These are phyloP conservation scores for Propithecus perrieri DNA, from an alignment of 2,797 vertebrate species.

Conservation along the genomic window DNA sequence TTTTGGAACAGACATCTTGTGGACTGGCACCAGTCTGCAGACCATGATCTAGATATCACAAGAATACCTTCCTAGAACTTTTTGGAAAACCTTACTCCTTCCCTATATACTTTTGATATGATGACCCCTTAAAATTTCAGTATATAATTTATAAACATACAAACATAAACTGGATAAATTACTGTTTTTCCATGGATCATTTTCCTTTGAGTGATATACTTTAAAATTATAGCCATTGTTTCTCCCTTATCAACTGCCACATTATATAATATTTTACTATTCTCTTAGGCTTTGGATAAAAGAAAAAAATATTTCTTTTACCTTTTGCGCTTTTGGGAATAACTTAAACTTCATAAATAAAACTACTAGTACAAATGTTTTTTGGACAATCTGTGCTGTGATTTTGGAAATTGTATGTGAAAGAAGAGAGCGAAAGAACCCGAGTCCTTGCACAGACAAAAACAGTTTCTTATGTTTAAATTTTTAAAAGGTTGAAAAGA, in stretches of 20 bases:
- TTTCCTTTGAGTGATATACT: not conserved
- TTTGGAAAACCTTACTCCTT: not conserved
- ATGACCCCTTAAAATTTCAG: conserved; percentile 27
- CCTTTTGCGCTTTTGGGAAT: conserved; percentile 61
- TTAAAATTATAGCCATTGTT: conserved; percentile 29
- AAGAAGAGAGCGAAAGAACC: conserved; percentile 44
- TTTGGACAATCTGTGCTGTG: conserved; percentile 68
- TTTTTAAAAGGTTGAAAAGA: conserved; percentile 48
- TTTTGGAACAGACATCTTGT: not conserved
- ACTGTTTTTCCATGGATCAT: not conserved
- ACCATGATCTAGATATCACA: not conserved
- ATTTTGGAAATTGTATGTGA: conserved; percentile 51
- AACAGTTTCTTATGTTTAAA: conserved; percentile 38
- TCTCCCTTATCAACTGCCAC: not conserved
- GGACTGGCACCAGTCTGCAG: not conserved
- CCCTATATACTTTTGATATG: not conserved
- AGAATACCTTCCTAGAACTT: not conserved
- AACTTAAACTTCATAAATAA: conserved; percentile 71
- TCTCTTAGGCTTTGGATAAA: conserved; percentile 50
- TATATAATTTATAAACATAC: not conserved
- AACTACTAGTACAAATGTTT: conserved; percentile 66
- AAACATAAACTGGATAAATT: conserved; percentile 3
- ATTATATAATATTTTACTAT: conserved; percentile 40
- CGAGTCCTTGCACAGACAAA: conserved; percentile 16
- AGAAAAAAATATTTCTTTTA: conserved; percentile 61